Evolutionary conservation across 2,113 vertebrate species (phyloP).

Genomic region (Pao palembangensis): DNA sequence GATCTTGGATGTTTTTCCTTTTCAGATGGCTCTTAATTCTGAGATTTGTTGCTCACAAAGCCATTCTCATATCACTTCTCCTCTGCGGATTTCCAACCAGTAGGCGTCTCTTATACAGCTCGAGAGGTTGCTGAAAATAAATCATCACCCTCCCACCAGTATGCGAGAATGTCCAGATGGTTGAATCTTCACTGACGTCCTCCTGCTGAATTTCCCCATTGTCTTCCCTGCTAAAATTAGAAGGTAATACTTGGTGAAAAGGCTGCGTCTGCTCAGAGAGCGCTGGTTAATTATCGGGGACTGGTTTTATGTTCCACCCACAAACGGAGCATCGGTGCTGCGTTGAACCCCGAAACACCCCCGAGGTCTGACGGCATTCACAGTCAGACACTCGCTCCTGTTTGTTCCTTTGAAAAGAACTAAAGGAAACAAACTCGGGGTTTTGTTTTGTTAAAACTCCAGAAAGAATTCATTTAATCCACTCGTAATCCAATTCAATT

Average conservation of each 20-base stretch:
- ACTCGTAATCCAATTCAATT: too few relatives aligned
- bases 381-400: neutral
- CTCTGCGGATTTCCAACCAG: constrained; percentile 51
- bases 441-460: neutral
- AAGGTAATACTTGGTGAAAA: constrained; percentile 59
- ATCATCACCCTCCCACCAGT: constrained; percentile 62
- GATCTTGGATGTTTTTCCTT: constrained; percentile 36
- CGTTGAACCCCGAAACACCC: constrained; percentile 21
- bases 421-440: constrained; percentile 1
- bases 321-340: constrained; percentile 28
- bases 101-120: constrained; percentile 57
- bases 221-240: constrained; percentile 67
- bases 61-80: constrained; percentile 33
- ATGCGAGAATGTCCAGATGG: constrained; percentile 64
- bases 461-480: constrained; percentile 3
- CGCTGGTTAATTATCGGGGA: constrained; percentile 62
- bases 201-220: constrained; percentile 66
- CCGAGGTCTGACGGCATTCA: constrained; percentile 21
- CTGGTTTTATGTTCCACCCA: constrained; percentile 55
- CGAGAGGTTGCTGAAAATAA: constrained; percentile 65
- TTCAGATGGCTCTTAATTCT: constrained; percentile 66
- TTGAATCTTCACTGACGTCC: constrained; percentile 56
- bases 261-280: constrained; percentile 60
- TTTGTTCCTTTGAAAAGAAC: constrained; percentile 7
- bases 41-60: constrained; percentile 59